A percentile compares a stretch with the other conserved stretches of the same genome.
phyloP scores from a whole-genome alignment of 35 echinoderm and acorn worm genomes.

The Patiria miniata region DNA sequence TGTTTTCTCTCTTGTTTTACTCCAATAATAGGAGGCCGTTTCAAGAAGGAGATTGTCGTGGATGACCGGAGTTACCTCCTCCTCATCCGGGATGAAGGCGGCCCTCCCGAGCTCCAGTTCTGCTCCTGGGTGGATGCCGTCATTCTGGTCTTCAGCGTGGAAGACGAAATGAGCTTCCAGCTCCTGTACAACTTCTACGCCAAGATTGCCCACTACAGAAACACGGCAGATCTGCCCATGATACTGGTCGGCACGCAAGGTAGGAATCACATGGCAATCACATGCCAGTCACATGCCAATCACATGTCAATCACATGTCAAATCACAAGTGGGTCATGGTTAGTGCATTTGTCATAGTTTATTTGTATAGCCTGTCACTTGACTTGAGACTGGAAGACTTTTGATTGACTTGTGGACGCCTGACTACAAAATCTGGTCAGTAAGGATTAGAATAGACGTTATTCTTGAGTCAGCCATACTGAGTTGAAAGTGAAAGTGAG shows the following conservation, averaged over 20 bases:
- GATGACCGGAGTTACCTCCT: slow-evolving; percentile 92
- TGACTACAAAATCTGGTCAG: too few relatives aligned
- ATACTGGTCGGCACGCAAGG: slow-evolving; percentile 96
- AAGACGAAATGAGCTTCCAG: slow-evolving; percentile 98
- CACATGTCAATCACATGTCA: too few relatives aligned
- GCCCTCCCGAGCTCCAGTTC: slow-evolving; percentile 94
- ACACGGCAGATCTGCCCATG: slow-evolving; percentile 95
- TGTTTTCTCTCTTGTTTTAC: background rate
- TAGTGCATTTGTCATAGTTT: too few relatives aligned
- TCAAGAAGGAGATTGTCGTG: slow-evolving; percentile 98
- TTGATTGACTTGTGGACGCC: too few relatives aligned
- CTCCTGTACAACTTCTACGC: slow-evolving; percentile 98
- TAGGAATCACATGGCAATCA: too few relatives aligned
- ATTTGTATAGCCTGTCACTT: too few relatives aligned
- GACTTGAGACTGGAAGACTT: too few relatives aligned
- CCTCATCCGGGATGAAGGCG: slow-evolving; percentile 97
- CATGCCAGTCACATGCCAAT: too few relatives aligned
- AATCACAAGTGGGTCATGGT: too few relatives aligned
- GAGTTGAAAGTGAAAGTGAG: too few relatives aligned
- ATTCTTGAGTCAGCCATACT: too few relatives aligned
- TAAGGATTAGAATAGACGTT: too few relatives aligned
- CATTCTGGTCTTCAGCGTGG: slow-evolving; percentile 97
- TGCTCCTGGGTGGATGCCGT: slow-evolving; percentile 99
- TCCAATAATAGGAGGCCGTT: slow-evolving; percentile 70
- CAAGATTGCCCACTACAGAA: slow-evolving; percentile 97